Percentiles rank a stretch among this genome's conserved stretches.
phyloP scores from a whole-genome alignment of 1,140 invertebrate genomes.

The Stenopsyche tienmushanensis region DNA sequence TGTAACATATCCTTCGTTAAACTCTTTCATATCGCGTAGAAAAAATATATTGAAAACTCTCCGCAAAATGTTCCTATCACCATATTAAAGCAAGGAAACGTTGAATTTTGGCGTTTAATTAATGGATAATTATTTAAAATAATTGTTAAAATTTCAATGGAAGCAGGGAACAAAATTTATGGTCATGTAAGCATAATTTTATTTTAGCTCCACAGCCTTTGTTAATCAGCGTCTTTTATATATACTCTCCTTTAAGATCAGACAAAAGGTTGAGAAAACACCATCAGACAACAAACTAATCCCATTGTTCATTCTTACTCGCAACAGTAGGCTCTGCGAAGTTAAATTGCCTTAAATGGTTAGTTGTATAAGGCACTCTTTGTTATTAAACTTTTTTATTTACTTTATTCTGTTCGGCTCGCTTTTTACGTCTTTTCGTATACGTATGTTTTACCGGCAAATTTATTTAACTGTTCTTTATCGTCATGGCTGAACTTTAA shows the following conservation, averaged over 20 bases:
- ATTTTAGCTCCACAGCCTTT: background rate
- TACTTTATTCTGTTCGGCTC: background rate
- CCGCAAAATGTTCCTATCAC: too few species aligned
- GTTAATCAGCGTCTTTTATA: background rate
- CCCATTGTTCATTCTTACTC: constrained; percentile 22
- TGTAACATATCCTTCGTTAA: too few species aligned
- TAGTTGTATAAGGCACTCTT: constrained; percentile 1
- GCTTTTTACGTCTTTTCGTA: background rate
- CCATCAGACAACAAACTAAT: constrained; percentile 21
- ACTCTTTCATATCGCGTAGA: too few species aligned
- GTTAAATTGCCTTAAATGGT: constrained; percentile 28
- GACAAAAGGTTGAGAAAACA: constrained; percentile 22
- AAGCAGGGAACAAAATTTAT: too few species aligned
- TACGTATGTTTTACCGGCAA: background rate
- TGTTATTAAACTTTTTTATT: background rate
- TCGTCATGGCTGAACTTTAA: background rate
- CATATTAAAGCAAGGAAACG: too few species aligned
- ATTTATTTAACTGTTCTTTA: constrained; percentile 2
- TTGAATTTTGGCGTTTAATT: too few species aligned
- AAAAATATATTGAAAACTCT: too few species aligned
- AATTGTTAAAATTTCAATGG: too few species aligned
- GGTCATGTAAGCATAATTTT: constrained; percentile 1
- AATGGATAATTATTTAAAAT: too few species aligned
- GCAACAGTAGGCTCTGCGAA: constrained; percentile 4
- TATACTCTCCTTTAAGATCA: constrained; percentile 14